Conservation (phyloP, 2,888 invertebrate species). For the Reticulitermes lucifugus region DNA sequence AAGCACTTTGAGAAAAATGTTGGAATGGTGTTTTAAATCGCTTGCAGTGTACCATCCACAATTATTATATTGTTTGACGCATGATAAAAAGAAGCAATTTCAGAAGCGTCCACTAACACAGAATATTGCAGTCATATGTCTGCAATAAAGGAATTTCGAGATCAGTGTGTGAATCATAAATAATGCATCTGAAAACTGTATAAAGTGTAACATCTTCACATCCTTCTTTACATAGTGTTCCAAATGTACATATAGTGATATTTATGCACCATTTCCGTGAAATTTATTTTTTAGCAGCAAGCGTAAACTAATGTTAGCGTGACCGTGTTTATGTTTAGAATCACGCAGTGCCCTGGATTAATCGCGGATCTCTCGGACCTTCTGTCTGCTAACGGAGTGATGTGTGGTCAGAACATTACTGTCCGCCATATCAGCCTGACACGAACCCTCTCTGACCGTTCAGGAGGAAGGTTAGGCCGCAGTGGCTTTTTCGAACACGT, state of each 20-base stretch:
- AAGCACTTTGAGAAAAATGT: too few species aligned
- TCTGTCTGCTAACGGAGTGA: conserved; percentile 12
- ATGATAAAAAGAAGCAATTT: too few species aligned
- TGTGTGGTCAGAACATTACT: conserved; percentile 9
- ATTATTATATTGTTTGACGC: too few species aligned
- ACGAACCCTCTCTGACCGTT: neutral
- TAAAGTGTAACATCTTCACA: neutral
- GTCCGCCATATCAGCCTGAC: conserved; percentile 5
- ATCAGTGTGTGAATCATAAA: too few species aligned
- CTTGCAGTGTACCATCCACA: too few species aligned
- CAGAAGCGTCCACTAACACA: too few species aligned
- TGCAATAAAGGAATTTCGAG: too few species aligned
- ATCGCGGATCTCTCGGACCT: neutral
- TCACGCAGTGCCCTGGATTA: neutral
- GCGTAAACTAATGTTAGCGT: neutral
- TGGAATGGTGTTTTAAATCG: too few species aligned
- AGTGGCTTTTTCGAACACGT: neutral
- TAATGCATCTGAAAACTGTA: too few species aligned
- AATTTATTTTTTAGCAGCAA: neutral
- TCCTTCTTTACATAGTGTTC: neutral
- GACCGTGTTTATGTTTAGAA: neutral
- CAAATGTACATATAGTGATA: neutral
- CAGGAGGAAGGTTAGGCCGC: neutral
- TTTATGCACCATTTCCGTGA: neutral
- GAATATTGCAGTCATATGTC: too few species aligned